Evolutionary conservation across 2,797 vertebrate species (phyloP), one percentile per base, ranked within the genome.

Genomic region (Cetoscarus ocellatus): DNA sequence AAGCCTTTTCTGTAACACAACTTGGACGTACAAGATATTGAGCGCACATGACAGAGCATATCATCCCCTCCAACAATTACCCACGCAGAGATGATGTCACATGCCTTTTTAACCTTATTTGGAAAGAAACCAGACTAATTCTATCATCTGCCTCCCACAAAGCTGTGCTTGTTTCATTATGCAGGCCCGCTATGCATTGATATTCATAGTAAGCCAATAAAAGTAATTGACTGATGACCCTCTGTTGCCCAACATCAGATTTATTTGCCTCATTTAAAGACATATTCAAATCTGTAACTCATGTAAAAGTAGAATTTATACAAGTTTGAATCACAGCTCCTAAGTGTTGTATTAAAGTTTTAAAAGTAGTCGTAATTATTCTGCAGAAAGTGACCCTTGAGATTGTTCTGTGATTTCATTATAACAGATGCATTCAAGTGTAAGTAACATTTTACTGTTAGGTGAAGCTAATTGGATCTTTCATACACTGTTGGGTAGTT

Each of bases 91-190:
- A 79, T 78, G 78, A 86, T 79, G 83, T 87, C 86, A 89, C 72
- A 67, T 83, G 85, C 40, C 77, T 72, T 84, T 82, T 75, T 85
- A 86, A 91, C 79, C 65, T 84, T 80, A 80, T 85, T 87, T 85
- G 64, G 57, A 80, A 50, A 66, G 72, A 62, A 88, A 77, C 17
- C 67, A 77, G 70, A 79, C 59, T 64, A 63, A 75, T 79, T 80
- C 59, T 65, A 67, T 69, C 77, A 65, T 66, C 77, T 64, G 40
- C 77, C 66, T 49, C 71, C 57, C 69, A 65, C 42, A 50, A 51
- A 51, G 64, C 65, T 8, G 14, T 7, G 66, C 61, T 74, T 75
- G 72, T 84, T 85, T 84, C 59, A 81, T 80, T 77, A 70, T 78
- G 60, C 50, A 50, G 35, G 59, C 56, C 58, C 55, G 40, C 19